These are phyloP conservation scores for Leucania comma DNA, from an alignment of 2,888 invertebrate species.

Conservation along the genomic window DNA sequence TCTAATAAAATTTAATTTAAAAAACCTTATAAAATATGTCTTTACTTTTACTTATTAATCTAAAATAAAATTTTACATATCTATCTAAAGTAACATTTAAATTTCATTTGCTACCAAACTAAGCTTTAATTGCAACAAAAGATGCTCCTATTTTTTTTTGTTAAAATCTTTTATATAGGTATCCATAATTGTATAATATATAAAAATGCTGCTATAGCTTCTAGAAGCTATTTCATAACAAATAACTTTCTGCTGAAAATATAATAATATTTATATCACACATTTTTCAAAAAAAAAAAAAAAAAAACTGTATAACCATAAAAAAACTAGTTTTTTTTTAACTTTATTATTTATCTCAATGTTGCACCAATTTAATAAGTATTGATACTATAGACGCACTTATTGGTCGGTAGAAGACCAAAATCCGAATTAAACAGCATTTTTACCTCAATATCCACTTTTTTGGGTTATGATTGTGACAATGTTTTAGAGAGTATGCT, in stretches of 20 bases:
- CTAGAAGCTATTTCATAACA: neutral
- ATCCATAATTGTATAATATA: neutral
- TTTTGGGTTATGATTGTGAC: no score
- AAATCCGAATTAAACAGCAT: no score
- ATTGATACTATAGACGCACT: no score
- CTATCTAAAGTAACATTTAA: constrained; percentile 18
- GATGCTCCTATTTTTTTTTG: constrained; percentile 4
- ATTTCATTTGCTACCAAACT: neutral
- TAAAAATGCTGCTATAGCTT: neutral
- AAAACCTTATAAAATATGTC: constrained; percentile 26
- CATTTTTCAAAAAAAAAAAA: no score
- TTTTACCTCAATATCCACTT: no score
- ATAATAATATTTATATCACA: no score
- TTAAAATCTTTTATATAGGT: constrained; percentile 3
- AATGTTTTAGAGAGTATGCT: no score
- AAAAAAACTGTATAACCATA: no score
- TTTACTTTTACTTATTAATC: constrained; percentile 22
- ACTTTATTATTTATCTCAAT: no score
- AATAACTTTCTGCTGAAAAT: neutral
- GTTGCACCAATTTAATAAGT: no score
- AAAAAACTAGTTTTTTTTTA: no score
- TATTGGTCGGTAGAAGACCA: no score
- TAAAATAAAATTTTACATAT: constrained; percentile 26
- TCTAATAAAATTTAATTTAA: constrained; percentile 20
- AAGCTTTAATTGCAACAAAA: constrained; percentile 21